These are phyloP conservation scores for Paraplagusia blochii DNA, from an alignment of 2,113 vertebrate genomes.

Conservation along the genomic window DNA sequence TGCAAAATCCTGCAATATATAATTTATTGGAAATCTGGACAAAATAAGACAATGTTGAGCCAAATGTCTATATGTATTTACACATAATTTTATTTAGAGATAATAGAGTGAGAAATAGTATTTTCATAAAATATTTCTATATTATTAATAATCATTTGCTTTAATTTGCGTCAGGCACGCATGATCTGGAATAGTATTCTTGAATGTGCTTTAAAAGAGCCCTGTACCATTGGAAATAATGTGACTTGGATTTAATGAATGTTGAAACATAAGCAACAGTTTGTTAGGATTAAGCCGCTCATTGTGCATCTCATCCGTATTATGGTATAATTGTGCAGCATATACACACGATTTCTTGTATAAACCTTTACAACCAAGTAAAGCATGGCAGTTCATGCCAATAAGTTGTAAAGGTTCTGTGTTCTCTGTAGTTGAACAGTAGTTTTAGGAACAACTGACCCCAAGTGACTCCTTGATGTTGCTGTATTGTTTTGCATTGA, in stretches of 20 bases:
- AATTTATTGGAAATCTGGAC: conserved; percentile 25
- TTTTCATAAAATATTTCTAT: conserved; percentile 82
- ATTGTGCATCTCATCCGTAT: conserved; percentile 35
- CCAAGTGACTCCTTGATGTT: conserved; percentile 36
- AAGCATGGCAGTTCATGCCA: no score
- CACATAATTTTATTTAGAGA: conserved; percentile 16
- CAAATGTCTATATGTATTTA: conserved; percentile 54
- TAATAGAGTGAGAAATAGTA: conserved; percentile 22
- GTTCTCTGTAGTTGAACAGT: conserved; percentile 25
- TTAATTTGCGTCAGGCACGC: conserved; percentile 80
- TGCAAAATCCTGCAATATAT: conserved; percentile 1
- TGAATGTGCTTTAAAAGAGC: conserved; percentile 36
- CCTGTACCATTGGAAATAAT: conserved; percentile 33
- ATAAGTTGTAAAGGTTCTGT: conserved; percentile 16
- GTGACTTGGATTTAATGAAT: conserved; percentile 32
- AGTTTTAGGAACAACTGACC: conserved; percentile 51
- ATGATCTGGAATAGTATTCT: conserved; percentile 50
- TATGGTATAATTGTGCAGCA: conserved; percentile 39
- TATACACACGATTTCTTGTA: conserved; percentile 27
- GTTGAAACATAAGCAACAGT: conserved; percentile 24
- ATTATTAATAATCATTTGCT: conserved; percentile 50
- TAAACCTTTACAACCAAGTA: no score
- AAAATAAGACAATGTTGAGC: conserved; percentile 19
- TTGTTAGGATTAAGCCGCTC: conserved; percentile 10
- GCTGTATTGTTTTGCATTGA: conserved; percentile 68